A percentile compares a stretch with the other conserved stretches of the same genome.
phyloP scores from a whole-genome alignment of 1,140 invertebrate species.

The Maniola jurtina region DNA sequence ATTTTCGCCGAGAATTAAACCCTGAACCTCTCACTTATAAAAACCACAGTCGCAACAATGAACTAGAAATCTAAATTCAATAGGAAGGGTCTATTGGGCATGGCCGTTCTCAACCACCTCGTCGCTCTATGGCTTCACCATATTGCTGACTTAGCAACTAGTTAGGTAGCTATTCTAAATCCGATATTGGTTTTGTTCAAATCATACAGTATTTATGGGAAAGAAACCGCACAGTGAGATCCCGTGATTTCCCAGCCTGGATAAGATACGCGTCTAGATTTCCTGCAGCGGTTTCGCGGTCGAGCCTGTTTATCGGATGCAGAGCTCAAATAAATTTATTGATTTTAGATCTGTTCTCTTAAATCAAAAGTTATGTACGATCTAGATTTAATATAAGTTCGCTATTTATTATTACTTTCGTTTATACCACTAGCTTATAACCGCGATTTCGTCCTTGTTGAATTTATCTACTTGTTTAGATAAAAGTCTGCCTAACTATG shows the following conservation, averaged over 20 bases:
- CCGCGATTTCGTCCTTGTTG: too few species aligned
- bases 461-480: too few species aligned
- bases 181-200: conserved; percentile 73
- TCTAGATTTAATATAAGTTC: conserved; percentile 5
- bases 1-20: too few species aligned
- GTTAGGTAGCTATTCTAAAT: conserved; percentile 46
- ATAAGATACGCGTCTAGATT: conserved; percentile 70
- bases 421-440: background rate
- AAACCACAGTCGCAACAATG: too few species aligned
- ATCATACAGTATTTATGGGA: conserved; percentile 63
- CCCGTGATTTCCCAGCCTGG: conserved; percentile 58
- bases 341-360: conserved; percentile 35
- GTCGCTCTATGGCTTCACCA: conserved; percentile 15
- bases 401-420: background rate
- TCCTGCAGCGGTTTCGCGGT: conserved; percentile 67
- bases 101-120: too few species aligned
- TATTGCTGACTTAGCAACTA: conserved; percentile 54
- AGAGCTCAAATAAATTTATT: conserved; percentile 66
- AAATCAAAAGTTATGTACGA: conserved; percentile 15
- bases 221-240: conserved; percentile 62
- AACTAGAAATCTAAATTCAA: too few species aligned
- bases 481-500: too few species aligned
- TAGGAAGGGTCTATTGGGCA: too few species aligned
- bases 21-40: too few species aligned
- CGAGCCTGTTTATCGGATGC: conserved; percentile 61